These are phyloP conservation scores for Austrolebias charrua DNA, from an alignment of 2,797 vertebrate genomes.

Conservation along the genomic window DNA sequence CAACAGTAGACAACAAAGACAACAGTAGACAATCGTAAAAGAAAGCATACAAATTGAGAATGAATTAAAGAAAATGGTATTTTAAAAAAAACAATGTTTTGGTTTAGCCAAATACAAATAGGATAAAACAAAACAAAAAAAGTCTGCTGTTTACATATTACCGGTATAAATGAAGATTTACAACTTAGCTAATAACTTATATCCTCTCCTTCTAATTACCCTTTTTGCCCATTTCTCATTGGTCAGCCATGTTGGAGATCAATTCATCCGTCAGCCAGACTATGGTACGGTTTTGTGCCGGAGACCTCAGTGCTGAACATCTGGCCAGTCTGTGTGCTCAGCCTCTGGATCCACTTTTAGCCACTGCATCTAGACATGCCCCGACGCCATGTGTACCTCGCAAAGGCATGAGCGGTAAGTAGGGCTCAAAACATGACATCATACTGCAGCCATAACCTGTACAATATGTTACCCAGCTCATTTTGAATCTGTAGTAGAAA, in stretches of 20 bases:
- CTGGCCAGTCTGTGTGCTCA: conserved; percentile 71
- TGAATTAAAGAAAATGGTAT: no score
- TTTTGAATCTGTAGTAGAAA: background rate
- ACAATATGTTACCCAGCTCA: background rate
- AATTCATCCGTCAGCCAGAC: conserved; percentile 80
- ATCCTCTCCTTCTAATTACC: conserved; percentile 3
- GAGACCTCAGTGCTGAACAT: conserved; percentile 72
- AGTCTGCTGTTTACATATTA: background rate
- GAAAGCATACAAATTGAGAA: no score
- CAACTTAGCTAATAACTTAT: background rate
- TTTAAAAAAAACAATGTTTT: background rate
- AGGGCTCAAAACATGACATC: background rate
- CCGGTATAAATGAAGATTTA: background rate
- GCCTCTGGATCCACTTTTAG: conserved; percentile 82
- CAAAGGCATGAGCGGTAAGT: conserved; percentile 87
- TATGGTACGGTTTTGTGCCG: conserved; percentile 84
- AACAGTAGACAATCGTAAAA: no score
- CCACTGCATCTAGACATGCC: conserved; percentile 65
- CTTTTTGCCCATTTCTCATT: conserved; percentile 11
- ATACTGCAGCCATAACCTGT: background rate
- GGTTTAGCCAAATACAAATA: background rate
- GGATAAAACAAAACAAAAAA: background rate
- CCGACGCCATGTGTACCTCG: conserved; percentile 61
- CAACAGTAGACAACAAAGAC: no score
- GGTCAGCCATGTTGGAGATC: conserved; percentile 84